phyloP scores from a whole-genome alignment of 2,797 vertebrate genomes.

The Acestrorhynchus altus region DNA sequence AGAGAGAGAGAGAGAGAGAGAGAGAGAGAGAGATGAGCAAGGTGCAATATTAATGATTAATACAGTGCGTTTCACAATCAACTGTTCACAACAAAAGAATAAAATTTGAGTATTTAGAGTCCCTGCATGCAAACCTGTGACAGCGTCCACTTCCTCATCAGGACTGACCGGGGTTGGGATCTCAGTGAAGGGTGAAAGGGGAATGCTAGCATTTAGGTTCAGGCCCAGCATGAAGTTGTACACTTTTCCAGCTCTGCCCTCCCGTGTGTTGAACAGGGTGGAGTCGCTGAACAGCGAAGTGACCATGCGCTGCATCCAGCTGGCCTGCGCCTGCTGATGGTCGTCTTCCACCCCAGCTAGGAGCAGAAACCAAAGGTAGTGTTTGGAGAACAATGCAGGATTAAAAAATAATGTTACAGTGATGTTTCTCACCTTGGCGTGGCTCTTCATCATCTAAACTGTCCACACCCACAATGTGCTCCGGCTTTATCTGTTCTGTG shows the following conservation, averaged over 20 bases:
- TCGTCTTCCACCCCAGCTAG: constrained; percentile 77
- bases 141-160: constrained; percentile 87
- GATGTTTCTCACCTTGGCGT: constrained; percentile 84
- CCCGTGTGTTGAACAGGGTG: constrained; percentile 91
- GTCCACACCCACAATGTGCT: constrained; percentile 92
- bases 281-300: constrained; percentile 91
- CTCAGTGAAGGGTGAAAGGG: constrained; percentile 79
- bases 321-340: constrained; percentile 82
- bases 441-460: constrained; percentile 90
- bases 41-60: too few species aligned
- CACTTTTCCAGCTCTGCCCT: constrained; percentile 96
- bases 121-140: constrained; percentile 88
- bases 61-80: too few species aligned
- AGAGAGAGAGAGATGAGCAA: background rate
- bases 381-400: constrained; percentile 4
- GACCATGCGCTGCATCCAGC: constrained; percentile 95
- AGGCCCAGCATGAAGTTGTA: constrained; percentile 99
- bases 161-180: constrained; percentile 67
- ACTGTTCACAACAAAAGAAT: too few species aligned
- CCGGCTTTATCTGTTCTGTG: constrained; percentile 91
- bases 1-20: background rate
- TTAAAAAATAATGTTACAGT: background rate
- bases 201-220: constrained; percentile 89
- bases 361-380: background rate
- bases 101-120: too few species aligned